Percentiles rank a stretch among this genome's conserved stretches.
phyloP scores from a whole-genome alignment of 2,888 invertebrate species.

The Epirrhoe alternata region DNA sequence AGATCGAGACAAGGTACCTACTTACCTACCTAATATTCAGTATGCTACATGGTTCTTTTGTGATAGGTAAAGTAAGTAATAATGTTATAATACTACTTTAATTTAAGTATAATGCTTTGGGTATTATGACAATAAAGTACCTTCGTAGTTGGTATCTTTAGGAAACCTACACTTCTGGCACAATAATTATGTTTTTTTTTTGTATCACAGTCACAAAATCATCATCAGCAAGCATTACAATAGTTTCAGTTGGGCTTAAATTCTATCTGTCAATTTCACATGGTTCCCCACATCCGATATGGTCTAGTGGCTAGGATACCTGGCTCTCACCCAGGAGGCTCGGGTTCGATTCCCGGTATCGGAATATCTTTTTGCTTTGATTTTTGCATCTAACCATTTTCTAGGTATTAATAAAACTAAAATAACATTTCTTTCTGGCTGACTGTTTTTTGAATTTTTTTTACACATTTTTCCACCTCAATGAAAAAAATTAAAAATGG shows the following conservation, averaged over 20 bases:
- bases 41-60: not conserved
- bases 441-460: too few relatives aligned
- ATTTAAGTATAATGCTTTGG: too few relatives aligned
- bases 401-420: too few relatives aligned
- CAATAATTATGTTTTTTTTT: too few relatives aligned
- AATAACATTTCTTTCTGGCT: too few relatives aligned
- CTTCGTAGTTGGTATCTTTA: too few relatives aligned
- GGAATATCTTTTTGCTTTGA: conserved; percentile 59
- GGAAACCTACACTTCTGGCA: too few relatives aligned
- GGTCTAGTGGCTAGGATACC: conserved; percentile 87
- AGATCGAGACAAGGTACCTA: not conserved
- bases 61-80: too few relatives aligned
- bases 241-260: not conserved
- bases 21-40: not conserved
- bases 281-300: conserved; percentile 72
- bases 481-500: not conserved
- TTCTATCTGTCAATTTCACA: conserved; percentile 4
- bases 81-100: too few relatives aligned
- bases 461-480: not conserved
- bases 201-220: not conserved
- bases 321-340: conserved; percentile 88
- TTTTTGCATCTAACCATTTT: not conserved
- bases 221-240: too few relatives aligned
- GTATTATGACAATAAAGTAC: too few relatives aligned
- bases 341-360: conserved; percentile 86